Conservation (phyloP, 2,113 vertebrate species). For the Recurvirostra avosetta region DNA sequence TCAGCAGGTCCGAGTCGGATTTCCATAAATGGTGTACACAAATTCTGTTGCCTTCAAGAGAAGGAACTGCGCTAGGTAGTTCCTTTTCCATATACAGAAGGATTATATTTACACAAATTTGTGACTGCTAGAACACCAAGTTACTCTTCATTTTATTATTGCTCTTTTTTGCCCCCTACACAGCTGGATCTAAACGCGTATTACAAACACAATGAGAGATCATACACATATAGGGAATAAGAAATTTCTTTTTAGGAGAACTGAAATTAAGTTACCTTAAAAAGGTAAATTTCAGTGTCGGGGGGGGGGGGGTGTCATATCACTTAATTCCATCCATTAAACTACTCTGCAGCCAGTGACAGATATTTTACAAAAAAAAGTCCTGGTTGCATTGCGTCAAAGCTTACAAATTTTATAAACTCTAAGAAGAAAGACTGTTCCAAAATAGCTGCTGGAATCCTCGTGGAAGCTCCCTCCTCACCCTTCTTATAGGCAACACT, state of each 20-base stretch:
- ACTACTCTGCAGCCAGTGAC: not conserved
- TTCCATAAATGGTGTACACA: not conserved
- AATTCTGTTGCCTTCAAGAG: not conserved
- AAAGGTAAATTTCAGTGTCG: not conserved
- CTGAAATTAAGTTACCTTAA: not conserved
- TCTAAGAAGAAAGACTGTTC: not conserved
- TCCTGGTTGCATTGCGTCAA: not conserved
- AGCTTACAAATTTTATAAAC: not conserved
- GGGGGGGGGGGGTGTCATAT: not conserved
- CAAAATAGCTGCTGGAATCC: not conserved
- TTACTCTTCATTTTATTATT: not conserved
- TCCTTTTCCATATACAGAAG: not conserved
- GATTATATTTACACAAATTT: not conserved
- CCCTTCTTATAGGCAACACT: not conserved
- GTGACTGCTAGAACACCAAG: not conserved
- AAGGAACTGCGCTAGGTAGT: not conserved
- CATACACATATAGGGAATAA: not conserved
- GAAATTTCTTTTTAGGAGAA: not conserved
- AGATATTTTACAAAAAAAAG: not conserved
- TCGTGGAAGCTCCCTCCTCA: not conserved
- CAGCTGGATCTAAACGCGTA: not conserved
- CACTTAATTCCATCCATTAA: not conserved
- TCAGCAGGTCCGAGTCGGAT: not conserved
- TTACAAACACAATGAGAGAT: not conserved
- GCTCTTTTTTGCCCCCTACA: not conserved